Evolutionary conservation across 2,888 invertebrate genomes (phyloP), one percentile per base, ranked within the genome.

Genomic region (Caenorhabditis macrosperma): DNA sequence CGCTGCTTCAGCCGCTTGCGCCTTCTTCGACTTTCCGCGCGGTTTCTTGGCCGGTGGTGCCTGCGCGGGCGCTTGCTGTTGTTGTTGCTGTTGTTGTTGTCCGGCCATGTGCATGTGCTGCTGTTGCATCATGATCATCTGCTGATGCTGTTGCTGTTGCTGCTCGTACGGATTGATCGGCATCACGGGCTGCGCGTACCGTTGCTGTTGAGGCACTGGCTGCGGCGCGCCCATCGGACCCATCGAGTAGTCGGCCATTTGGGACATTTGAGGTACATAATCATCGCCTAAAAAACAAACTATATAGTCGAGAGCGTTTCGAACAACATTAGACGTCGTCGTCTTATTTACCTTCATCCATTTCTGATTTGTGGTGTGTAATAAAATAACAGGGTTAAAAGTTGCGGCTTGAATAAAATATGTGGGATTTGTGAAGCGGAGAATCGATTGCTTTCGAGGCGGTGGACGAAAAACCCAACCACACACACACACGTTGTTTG

Each of bases 251-350:
- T 82, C 84, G 44, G 74, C 81, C 81, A 89, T 76, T 72, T 89
- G 89, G 41, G 86, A 81, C 74, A 88, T 85, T 76, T 89, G 88
- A 41, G 88, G 88, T 55, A 88, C 86, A 72, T 89, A 89, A 22
- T 88, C 89, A 68, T 89, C 89, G 44, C 85, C 88, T 82, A 57
- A 35, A 75, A 75, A 22, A 20, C n/a, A 20, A 46, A 44, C 10
- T 61, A 15, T 48, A 22, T 48, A 38, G 24, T 48, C 2, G 28
- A 20, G 12, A 6, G 26, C 44, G n/a, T 10, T 44, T 12, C 46
- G 60, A 20, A 38, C n/a, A 35, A 57, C 35, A 57, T 38, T 57
- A 33, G 30, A n/a, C n/a, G n/a, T n/a, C n/a, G 10, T 30, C 6
- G 17, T 26, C 7, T 22, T 48, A 12, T 57, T 66, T 64, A 74